Evolutionary conservation across 2,797 vertebrate species (phyloP).

Genomic region (Ficedula albicollis): DNA sequence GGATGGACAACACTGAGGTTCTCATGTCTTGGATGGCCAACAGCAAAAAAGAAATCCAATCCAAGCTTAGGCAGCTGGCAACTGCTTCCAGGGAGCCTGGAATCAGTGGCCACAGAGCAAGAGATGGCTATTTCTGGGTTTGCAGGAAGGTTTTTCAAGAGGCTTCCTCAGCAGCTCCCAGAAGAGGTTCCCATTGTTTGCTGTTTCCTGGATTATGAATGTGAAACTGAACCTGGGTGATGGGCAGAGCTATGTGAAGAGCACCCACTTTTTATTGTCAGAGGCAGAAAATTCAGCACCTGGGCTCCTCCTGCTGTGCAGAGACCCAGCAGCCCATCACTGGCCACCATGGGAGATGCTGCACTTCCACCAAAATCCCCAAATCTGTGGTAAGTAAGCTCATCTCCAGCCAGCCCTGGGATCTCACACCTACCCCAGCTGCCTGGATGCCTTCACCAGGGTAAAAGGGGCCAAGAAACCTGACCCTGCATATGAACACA

Average conservation of each 20-base stretch:
- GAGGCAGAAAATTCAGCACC: neutral
- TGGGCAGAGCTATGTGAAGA: neutral
- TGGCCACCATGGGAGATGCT: neutral
- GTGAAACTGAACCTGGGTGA: accelerated
- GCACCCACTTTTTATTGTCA: neutral
- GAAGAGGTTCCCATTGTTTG: neutral
- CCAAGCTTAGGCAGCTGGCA: neutral
- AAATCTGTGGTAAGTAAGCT: accelerated
- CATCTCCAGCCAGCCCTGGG: neutral
- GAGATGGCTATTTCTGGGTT: neutral
- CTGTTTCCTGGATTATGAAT: accelerated
- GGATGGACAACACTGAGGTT: neutral
- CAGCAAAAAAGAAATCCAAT: neutral
- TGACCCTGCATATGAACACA: neutral
- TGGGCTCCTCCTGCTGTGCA: neutral
- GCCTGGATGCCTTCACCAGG: neutral
- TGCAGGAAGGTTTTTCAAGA: slow-evolving; percentile 4
- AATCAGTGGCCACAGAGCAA: neutral
- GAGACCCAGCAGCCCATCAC: neutral
- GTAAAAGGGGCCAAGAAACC: neutral
- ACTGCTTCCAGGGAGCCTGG: neutral
- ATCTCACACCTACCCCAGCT: neutral
- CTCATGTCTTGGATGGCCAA: neutral
- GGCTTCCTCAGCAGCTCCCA: slow-evolving; percentile 3
- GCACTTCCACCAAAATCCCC: neutral